Evolutionary conservation across 2,797 vertebrate genomes (phyloP).

Genomic region (Staurois parvus): DNA sequence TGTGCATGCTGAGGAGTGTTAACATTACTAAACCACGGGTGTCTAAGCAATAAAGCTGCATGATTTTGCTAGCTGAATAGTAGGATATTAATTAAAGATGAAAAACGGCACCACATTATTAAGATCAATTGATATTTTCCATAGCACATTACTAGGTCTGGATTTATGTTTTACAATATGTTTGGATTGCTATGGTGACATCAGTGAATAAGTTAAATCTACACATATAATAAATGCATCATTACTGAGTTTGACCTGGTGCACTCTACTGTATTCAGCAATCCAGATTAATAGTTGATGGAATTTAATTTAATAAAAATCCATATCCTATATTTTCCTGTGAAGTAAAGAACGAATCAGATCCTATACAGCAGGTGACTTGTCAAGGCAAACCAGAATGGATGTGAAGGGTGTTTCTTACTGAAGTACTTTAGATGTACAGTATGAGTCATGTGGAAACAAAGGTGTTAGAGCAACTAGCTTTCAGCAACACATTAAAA

Average conservation of each 20-base stretch:
- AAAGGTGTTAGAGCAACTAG: slow-evolving; percentile 36
- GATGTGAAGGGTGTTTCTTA: neutral
- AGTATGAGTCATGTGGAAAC: slow-evolving; percentile 8
- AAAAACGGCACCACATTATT: neutral
- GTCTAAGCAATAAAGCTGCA: neutral
- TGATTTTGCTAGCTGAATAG: neutral
- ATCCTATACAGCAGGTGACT: neutral
- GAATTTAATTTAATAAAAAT: neutral
- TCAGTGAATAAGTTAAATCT: neutral
- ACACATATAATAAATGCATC: too few species aligned
- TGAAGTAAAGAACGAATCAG: neutral
- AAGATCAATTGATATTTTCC: neutral
- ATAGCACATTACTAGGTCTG: neutral
- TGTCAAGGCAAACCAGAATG: neutral
- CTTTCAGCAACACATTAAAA: slow-evolving; percentile 43
- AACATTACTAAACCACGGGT: neutral
- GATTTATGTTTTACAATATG: neutral
- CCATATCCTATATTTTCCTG: neutral
- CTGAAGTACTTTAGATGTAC: neutral
- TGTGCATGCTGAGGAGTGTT: neutral
- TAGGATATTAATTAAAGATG: neutral
- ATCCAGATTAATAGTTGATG: too few species aligned
- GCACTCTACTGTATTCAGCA: too few species aligned
- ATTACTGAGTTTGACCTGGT: too few species aligned
- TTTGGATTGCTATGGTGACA: neutral